Conservation (phyloP, 1,140 invertebrate species). For the Eriosoma lanigerum region DNA sequence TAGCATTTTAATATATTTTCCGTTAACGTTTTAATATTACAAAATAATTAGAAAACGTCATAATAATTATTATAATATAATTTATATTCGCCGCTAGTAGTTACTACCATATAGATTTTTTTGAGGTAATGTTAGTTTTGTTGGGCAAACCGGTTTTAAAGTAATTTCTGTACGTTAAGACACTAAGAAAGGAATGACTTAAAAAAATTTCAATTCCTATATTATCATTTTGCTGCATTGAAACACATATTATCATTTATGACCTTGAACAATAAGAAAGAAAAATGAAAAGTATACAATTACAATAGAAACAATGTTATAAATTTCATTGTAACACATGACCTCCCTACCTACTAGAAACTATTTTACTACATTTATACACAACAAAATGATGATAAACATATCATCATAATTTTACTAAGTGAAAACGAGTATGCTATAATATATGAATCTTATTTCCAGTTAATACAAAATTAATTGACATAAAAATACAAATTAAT, state of each 20-base stretch:
- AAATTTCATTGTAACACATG: conserved; percentile 31
- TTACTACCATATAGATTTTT: conserved; percentile 21
- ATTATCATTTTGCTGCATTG: conserved; percentile 5
- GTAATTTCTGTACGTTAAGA: neutral
- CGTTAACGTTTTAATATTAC: neutral
- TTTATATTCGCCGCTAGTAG: neutral
- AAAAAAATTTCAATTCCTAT: conserved; percentile 2
- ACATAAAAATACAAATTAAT: neutral
- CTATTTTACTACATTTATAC: neutral
- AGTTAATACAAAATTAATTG: neutral
- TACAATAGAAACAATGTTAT: conserved; percentile 25
- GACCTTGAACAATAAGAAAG: conserved; percentile 12
- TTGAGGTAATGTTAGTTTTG: neutral
- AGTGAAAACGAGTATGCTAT: neutral
- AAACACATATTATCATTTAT: neutral
- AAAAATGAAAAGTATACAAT: conserved; percentile 1
- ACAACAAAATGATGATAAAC: neutral
- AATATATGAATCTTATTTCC: too few relatives aligned
- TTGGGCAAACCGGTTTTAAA: conserved; percentile 10
- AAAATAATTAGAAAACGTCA: too few relatives aligned
- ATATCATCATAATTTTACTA: neutral
- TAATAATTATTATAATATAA: too few relatives aligned
- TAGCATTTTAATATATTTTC: too few relatives aligned
- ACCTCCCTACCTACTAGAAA: neutral
- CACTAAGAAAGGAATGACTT: neutral